Conservation (phyloP, 2,797 vertebrate genomes). For the Liparis tanakae region DNA sequence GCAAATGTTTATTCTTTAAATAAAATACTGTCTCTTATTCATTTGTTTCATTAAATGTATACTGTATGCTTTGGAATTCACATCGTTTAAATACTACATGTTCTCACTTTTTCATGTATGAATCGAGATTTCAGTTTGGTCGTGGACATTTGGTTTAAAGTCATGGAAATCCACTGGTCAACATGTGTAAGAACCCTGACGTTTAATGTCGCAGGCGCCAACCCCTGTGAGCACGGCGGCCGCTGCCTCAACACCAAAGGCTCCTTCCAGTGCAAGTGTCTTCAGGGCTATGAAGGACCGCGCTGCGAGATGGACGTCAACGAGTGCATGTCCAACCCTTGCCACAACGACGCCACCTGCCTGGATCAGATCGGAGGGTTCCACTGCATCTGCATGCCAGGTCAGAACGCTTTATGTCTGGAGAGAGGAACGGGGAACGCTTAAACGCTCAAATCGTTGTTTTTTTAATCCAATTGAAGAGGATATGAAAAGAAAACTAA, state of each 20-base stretch:
- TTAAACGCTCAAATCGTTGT: background rate
- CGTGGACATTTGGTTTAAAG: too few species aligned
- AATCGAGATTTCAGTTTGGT: too few species aligned
- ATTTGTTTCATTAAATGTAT: too few species aligned
- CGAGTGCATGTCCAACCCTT: constrained; percentile 96
- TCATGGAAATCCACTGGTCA: too few species aligned
- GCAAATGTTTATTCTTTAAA: too few species aligned
- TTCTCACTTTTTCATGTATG: too few species aligned
- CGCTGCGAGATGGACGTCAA: constrained; percentile 98
- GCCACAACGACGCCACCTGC: constrained; percentile 96
- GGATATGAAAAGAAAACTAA: background rate
- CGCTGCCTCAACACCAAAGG: constrained; percentile 97
- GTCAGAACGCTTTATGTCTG: constrained; percentile 67
- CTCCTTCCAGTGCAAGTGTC: constrained; percentile 95
- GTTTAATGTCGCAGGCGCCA: constrained; percentile 86
- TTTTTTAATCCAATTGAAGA: background rate
- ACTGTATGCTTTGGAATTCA: too few species aligned
- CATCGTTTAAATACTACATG: too few species aligned
- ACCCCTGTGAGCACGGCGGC: constrained; percentile 95
- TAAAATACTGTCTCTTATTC: too few species aligned
- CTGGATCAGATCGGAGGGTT: constrained; percentile 97
- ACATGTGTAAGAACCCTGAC: too few species aligned
- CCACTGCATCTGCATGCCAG: constrained; percentile 98
- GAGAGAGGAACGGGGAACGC: background rate
- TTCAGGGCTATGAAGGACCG: constrained; percentile 92